Conservation (phyloP, 2,888 invertebrate genomes). For the Cyclophora albipunctata region DNA sequence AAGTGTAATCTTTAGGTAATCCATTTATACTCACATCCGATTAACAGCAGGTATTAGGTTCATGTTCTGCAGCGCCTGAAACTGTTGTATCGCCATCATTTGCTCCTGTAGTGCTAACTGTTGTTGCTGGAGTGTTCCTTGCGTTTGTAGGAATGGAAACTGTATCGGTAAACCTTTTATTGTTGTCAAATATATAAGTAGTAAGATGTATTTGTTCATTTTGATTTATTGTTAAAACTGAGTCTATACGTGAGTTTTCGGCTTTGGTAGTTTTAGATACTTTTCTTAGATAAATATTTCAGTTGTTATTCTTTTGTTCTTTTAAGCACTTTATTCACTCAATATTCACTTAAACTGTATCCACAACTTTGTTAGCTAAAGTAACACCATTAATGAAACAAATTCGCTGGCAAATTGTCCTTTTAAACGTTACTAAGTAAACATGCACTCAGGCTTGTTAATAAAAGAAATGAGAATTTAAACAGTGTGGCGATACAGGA, state of each 20-base stretch:
- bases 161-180: constrained; percentile 27
- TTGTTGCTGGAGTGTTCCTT: constrained; percentile 15
- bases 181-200: constrained; percentile 28
- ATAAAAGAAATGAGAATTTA: too few relatives aligned
- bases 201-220: constrained; percentile 20
- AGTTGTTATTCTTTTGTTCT: too few relatives aligned
- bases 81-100: constrained; percentile 20
- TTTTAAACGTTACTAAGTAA: too few relatives aligned
- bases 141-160: constrained; percentile 14
- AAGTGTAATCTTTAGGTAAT: too few relatives aligned
- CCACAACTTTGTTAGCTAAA: too few relatives aligned
- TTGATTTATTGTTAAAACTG: constrained; percentile 3
- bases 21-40: constrained; percentile 29
- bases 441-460: too few relatives aligned
- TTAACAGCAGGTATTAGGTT: constrained; percentile 26
- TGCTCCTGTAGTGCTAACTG: constrained; percentile 13
- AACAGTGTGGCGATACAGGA: constrained; percentile 6
- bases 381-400: too few relatives aligned
- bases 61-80: constrained; percentile 30
- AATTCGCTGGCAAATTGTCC: too few relatives aligned
- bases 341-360: too few relatives aligned
- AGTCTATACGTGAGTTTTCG: too few relatives aligned
- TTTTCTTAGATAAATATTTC: background rate
- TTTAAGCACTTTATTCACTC: too few relatives aligned
- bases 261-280: background rate